phyloP scores from a whole-genome alignment of 2,888 invertebrate genomes.

The Zygogramma bicolorata region DNA sequence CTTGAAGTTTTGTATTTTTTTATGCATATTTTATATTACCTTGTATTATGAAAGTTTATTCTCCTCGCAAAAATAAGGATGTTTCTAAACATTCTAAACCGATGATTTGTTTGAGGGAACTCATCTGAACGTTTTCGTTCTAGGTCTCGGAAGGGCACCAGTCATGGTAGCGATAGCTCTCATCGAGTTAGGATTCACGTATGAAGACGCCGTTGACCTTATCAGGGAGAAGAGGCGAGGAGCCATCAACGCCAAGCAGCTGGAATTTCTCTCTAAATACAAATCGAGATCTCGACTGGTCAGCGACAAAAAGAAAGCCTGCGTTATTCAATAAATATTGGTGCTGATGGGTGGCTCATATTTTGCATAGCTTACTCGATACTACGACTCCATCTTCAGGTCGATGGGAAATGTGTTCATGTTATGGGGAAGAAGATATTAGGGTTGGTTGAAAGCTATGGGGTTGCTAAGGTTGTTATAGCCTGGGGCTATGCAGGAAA shows the following conservation, averaged over 20 bases:
- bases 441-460: neutral
- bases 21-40: no score
- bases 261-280: constrained; percentile 50
- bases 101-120: no score
- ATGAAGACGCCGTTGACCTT: constrained; percentile 50
- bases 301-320: constrained; percentile 43
- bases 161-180: constrained; percentile 50
- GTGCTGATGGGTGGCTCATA: neutral
- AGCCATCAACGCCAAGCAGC: constrained; percentile 49
- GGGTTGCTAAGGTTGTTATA: neutral
- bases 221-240: constrained; percentile 48
- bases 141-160: constrained; percentile 50
- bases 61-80: no score
- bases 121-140: no score
- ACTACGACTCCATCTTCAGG: neutral
- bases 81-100: no score
- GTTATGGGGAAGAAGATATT: neutral
- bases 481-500: neutral
- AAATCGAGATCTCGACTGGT: constrained; percentile 44
- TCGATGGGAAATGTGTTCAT: neutral
- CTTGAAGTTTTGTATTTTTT: no score
- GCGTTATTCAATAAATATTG: constrained; percentile 37
- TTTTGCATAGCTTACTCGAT: constrained; percentile 1
- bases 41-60: no score
- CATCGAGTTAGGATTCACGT: constrained; percentile 49